Evolutionary conservation across 2,888 invertebrate species (phyloP).

Genomic region (Hesperia comma): DNA sequence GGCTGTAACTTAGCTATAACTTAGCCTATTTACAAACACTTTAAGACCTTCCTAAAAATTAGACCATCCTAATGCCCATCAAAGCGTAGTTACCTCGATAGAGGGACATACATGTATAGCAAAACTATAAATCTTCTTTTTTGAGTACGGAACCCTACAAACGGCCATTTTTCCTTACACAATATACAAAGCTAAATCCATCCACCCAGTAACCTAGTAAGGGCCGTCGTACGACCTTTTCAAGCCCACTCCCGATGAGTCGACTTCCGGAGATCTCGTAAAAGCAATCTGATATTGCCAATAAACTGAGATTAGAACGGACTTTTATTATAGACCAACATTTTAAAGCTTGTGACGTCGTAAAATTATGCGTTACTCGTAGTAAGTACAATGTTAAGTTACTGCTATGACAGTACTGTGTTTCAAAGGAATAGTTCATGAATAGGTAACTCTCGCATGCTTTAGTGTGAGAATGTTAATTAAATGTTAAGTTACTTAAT

Average conservation of each 20-base stretch:
- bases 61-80: too few species aligned
- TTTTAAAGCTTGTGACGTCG: conserved; percentile 27
- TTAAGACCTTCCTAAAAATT: too few species aligned
- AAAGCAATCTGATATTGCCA: conserved; percentile 59
- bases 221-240: conserved; percentile 46
- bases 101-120: too few species aligned
- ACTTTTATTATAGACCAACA: conserved; percentile 30
- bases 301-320: conserved; percentile 50
- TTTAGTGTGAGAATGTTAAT: too few species aligned
- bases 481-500: too few species aligned
- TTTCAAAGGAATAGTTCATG: background rate
- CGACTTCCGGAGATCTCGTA: conserved; percentile 62
- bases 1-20: too few species aligned
- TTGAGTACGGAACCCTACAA: background rate
- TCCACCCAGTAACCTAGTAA: conserved; percentile 24
- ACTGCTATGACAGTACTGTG: background rate
- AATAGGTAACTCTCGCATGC: background rate
- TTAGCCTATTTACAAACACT: too few species aligned
- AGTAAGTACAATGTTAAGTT: too few species aligned
- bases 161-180: background rate
- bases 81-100: too few species aligned
- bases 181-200: background rate
- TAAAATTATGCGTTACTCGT: conserved; percentile 22
- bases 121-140: too few species aligned
- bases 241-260: conserved; percentile 57